Percentiles rank a stretch among this genome's conserved stretches.
phyloP scores from a whole-genome alignment of 2,888 invertebrate genomes.

The Scelioninae gen. 2 region DNA sequence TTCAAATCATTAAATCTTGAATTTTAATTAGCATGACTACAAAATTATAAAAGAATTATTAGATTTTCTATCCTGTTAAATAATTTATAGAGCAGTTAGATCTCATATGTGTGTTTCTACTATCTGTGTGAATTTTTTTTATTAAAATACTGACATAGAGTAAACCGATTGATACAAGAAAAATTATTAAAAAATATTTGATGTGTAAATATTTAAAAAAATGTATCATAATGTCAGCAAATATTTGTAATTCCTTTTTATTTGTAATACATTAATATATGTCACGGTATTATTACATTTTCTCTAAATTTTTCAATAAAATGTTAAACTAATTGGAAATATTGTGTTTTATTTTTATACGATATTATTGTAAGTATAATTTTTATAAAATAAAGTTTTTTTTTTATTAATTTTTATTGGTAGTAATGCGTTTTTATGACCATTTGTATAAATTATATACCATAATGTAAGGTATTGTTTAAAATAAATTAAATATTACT shows the following conservation, averaged over 20 bases:
- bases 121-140: no score
- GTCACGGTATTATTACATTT: slow-evolving; percentile 12
- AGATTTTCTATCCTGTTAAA: slow-evolving; percentile 21
- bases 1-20: slow-evolving; percentile 8
- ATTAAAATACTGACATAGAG: no score
- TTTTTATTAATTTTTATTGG: no score
- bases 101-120: slow-evolving; percentile 8
- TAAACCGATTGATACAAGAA: no score
- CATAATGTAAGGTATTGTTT: no score
- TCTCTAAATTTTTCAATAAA: slow-evolving; percentile 28
- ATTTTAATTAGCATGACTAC: slow-evolving; percentile 13
- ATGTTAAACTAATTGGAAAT: slow-evolving; percentile 14
- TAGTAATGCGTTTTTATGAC: no score
- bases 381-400: no score
- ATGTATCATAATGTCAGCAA: slow-evolving; percentile 38
- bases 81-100: slow-evolving; percentile 23
- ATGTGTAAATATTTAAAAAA: slow-evolving; percentile 45
- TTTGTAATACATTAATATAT: slow-evolving; percentile 25
- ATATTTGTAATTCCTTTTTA: slow-evolving; percentile 43
- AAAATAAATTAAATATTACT: no score
- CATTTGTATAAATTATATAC: no score
- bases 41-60: slow-evolving; percentile 1
- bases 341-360: not conserved
- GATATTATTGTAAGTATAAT: no score
- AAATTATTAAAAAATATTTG: slow-evolving; percentile 2